Percentiles rank a stretch among this genome's conserved stretches.
Evolutionary conservation across 2,888 invertebrate species (phyloP).

Genomic region (Apantesis nais): DNA sequence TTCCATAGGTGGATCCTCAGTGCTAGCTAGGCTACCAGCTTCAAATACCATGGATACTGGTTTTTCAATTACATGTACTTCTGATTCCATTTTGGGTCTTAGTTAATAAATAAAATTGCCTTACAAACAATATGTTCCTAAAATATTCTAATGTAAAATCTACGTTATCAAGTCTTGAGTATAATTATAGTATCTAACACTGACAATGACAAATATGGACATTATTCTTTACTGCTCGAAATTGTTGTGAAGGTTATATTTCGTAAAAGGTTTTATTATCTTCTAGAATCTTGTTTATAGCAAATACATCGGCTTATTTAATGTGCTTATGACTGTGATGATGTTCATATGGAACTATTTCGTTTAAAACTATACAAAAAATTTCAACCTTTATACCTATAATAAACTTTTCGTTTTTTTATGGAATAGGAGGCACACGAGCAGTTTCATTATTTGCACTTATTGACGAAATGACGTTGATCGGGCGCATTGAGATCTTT

Average conservation of each 20-base stretch:
- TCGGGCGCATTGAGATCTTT: no score
- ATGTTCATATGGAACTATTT: no score
- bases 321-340: no score
- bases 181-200: neutral
- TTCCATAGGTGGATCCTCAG: conserved; percentile 66
- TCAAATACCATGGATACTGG: conserved; percentile 29
- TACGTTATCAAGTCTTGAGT: neutral
- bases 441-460: no score
- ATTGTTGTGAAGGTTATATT: neutral
- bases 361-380: no score
- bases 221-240: neutral
- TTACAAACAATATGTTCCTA: neutral
- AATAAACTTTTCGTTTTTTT: no score
- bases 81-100: neutral
- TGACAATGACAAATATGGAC: neutral
- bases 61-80: neutral
- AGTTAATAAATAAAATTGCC: neutral
- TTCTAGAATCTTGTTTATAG: neutral
- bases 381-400: no score
- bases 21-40: conserved; percentile 52
- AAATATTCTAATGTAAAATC: neutral
- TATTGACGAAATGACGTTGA: no score
- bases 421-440: no score
- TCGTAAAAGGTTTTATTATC: neutral
- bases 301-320: no score